Evolutionary conservation across 2,113 vertebrate species (phyloP).

Genomic region (Leptosomus discolor): DNA sequence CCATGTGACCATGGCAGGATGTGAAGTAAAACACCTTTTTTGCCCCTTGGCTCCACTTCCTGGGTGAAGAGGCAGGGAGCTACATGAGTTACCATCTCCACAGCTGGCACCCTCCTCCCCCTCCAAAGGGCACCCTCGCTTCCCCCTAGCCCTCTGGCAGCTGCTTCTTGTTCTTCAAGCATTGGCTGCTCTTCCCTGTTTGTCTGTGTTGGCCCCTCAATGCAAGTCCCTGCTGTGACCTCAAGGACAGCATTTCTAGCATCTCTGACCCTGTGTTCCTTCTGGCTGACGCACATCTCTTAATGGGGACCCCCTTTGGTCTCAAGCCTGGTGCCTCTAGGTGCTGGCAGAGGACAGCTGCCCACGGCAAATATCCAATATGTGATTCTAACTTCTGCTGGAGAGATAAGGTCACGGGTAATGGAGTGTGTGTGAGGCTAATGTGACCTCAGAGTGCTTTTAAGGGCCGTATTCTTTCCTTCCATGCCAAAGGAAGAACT

Average conservation of each 20-base stretch:
- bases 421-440: neutral
- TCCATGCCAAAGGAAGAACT: slow-evolving; percentile 11
- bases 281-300: neutral
- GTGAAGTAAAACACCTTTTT: neutral
- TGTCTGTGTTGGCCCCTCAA: neutral
- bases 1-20: neutral
- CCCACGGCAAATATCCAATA: neutral
- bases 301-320: neutral
- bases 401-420: slow-evolving; percentile 1
- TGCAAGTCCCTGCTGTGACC: neutral
- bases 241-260: neutral
- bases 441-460: slow-evolving; percentile 52
- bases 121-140: accelerated
- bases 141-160: neutral
- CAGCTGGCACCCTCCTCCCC: neutral
- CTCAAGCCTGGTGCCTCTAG: neutral
- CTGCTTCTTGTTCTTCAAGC: neutral
- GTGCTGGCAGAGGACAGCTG: neutral
- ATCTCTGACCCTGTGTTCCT: neutral
- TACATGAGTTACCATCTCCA: accelerated
- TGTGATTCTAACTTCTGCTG: neutral
- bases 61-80: neutral
- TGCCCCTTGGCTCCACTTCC: neutral
- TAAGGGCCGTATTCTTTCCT: slow-evolving; percentile 30
- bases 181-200: neutral